These are phyloP conservation scores for Boleophthalmus pectinirostris DNA, from an alignment of 2,113 vertebrate species.

Conservation along the genomic window DNA sequence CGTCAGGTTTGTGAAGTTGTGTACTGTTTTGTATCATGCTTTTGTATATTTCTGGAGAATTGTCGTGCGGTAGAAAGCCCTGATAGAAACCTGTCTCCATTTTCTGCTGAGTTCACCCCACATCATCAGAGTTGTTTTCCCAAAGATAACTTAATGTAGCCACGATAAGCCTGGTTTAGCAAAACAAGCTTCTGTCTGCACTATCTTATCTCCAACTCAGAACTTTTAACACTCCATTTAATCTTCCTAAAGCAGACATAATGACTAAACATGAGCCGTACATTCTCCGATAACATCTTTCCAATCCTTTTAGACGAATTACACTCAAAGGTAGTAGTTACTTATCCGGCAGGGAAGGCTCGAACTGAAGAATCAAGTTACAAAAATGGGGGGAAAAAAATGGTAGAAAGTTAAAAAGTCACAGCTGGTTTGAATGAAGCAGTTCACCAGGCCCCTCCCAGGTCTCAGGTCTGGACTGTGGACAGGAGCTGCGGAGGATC, in stretches of 20 bases:
- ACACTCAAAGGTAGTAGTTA: conserved; percentile 58
- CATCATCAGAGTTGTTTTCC: not conserved
- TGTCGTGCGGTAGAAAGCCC: too few species aligned
- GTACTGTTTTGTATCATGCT: too few species aligned
- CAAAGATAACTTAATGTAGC: not conserved
- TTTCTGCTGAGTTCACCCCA: not conserved
- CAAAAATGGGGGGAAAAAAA: conserved; percentile 16
- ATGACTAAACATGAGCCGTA: conserved; percentile 41
- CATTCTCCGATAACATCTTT: conserved; percentile 53
- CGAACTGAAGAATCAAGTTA: conserved; percentile 66
- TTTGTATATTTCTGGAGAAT: too few species aligned
- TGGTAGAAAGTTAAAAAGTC: conserved; percentile 48
- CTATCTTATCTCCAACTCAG: conserved; percentile 36
- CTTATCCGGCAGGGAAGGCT: conserved; percentile 55
- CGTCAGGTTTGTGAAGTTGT: too few species aligned
- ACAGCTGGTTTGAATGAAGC: conserved; percentile 72
- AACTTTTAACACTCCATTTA: conserved; percentile 60
- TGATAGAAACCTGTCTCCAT: too few species aligned
- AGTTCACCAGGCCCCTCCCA: conserved; percentile 54
- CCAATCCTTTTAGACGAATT: conserved; percentile 57
- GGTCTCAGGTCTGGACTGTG: conserved; percentile 6
- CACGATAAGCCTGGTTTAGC: conserved; percentile 1
- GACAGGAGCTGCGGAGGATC: conserved; percentile 14
- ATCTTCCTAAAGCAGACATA: conserved; percentile 58
- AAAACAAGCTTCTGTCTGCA: conserved; percentile 41